Evolutionary conservation across 92 coral and sea anemone species (phyloP), one percentile per base, ranked within the genome.

Genomic region (Chrysogorgia sp.): DNA sequence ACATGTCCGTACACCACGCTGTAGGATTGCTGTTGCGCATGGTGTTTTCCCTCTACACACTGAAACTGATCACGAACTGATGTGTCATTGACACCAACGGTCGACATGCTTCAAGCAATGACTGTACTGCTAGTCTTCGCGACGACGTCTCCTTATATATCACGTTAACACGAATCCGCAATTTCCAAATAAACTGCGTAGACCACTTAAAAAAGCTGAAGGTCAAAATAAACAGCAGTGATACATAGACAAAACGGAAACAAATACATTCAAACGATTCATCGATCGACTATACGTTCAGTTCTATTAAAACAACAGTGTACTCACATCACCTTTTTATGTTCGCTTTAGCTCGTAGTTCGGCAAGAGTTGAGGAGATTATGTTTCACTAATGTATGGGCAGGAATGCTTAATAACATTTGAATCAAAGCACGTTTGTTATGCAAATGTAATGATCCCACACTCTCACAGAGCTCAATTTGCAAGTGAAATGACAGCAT

Each of bases 371-470:
- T 57, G 32, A 23, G 31, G 23, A 29, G 31, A 57, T 57, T 23
- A 57, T 57, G 63, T 23, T 57, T 57, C 23, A 23, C 63, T 29
- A 13, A 29, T 57, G 63, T 23, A 23, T 57, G 34, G 34, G 34
- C n/a, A n/a, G 6, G 34, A 57, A 15, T 14, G 17, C 17, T 19
- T 14, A 72, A 32, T 72, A 56, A 35, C 30, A 50, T 24, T 32
- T 3, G 33, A 20, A 72, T 53, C 50, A 32, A 69, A 28, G 76
- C 26, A 45, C 59, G 45, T 69, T 72, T 72, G 79, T 72, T 72
- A 72, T 72, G 79, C 50, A 72, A 33, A 72, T 72, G 53, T 55
- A 29, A 8, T 53, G 63, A 72, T 71, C 34, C 14, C 33, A 22
- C 65, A 22, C 62, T 22, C 45, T 24, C 76, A 69, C 76, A 69